Conservation (phyloP, 1,140 invertebrate species). For the Nasonia giraulti region DNA sequence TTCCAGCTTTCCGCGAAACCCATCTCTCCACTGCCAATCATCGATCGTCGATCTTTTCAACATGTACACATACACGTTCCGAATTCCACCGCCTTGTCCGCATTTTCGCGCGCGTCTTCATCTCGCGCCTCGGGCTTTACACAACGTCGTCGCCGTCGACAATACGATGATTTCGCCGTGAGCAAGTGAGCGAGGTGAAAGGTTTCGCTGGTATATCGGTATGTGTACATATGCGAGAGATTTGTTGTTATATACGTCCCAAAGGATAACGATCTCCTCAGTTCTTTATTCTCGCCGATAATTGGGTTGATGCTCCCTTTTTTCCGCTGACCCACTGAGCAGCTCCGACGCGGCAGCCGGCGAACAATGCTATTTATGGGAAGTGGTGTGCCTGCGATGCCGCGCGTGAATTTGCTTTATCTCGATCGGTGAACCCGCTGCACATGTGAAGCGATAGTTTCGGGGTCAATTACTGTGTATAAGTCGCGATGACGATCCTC, state of each 20-base stretch:
- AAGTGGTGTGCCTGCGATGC: not conserved
- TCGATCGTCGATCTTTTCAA: constrained; percentile 28
- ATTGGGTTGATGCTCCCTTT: not conserved
- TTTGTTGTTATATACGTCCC: not conserved
- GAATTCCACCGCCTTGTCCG: constrained; percentile 18
- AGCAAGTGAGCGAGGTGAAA: not conserved
- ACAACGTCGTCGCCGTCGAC: not conserved
- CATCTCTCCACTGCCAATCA: not conserved
- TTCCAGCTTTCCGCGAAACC: constrained; percentile 38
- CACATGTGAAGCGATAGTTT: not conserved
- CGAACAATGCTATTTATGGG: not conserved
- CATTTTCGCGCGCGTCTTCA: not conserved
- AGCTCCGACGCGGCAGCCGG: not conserved
- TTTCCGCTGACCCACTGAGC: not conserved
- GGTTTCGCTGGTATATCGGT: not conserved
- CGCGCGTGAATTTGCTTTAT: too few relatives aligned
- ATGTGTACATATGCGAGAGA: not conserved
- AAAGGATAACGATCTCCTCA: not conserved
- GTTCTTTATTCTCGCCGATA: not conserved
- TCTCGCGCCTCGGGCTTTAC: not conserved
- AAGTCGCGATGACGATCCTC: not conserved
- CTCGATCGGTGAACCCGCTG: not conserved
- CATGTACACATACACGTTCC: constrained; percentile 1
- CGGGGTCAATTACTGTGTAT: not conserved
- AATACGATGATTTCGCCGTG: not conserved